Base-by-base conservation (phyloP, 2,888 invertebrate genomes). In the Plutella xylostella region DNA sequence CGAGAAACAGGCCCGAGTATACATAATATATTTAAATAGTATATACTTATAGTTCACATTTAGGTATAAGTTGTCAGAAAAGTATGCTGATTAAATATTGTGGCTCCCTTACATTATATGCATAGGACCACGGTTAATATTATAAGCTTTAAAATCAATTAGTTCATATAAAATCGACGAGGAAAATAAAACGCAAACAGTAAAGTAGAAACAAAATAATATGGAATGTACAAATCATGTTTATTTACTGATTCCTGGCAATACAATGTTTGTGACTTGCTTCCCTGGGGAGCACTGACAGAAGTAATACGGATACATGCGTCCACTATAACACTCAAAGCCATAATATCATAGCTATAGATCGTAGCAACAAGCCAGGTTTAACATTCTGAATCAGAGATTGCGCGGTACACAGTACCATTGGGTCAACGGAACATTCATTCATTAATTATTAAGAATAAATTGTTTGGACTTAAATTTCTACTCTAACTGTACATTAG, bases 201-300 rank as follows among this genome's bases (percentile, higher is more conserved):
- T 72, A 63, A 82, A 85, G 78, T 80, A 82, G 84, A 86, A 87
- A 87, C 85, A 85, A 88, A 88, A 85, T 86, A 88, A 87, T 87
- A 89, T 90, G 90, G 90, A 90, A 90, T 90, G 90, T 90, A 90
- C 89, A 90, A 90, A 89, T 90, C 87, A 87, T 88, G 86, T 87
- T 87, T 86, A 80, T 87, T 87, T 79, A 85, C 86, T 85, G 87
- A 86, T 87, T 86, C 87, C 87, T 86, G 87, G 82, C 83, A 80
- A 77, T 80, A 84, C 80, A 83, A 74, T 68, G 65, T 75, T 76
- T 72, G 73, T 71, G 80, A 78, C 78, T 72, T 63, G 65, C 72
- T 68, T 58, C 58, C 59, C 56, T 58, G 60, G 68, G 65, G 69
- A 72, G 67, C 59, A 53, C 56, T 54, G 55, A 54, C 55, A 54